A percentile compares a stretch with the other conserved stretches of the same genome.
phyloP scores from a whole-genome alignment of 2,888 invertebrate genomes.

The Drosophila mulleri region DNA sequence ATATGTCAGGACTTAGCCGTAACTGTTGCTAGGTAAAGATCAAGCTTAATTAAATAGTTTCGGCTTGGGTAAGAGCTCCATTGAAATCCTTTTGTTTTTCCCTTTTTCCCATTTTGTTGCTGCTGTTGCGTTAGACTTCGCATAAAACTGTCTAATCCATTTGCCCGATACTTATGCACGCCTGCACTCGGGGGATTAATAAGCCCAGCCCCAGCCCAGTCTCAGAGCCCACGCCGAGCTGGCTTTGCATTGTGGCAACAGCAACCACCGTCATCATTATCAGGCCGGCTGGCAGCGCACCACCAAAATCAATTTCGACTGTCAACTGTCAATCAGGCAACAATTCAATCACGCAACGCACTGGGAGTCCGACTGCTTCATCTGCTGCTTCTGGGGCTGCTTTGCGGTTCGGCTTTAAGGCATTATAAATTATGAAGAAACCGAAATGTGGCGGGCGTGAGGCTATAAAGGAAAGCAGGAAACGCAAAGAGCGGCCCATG shows the following conservation, averaged over 20 bases:
- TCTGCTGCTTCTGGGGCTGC: conserved; percentile 13
- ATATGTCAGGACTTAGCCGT: conserved; percentile 55
- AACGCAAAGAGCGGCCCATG: conserved; percentile 13
- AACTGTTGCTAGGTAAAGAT: conserved; percentile 21
- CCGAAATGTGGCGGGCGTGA: conserved; percentile 7
- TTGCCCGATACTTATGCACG: conserved; percentile 80
- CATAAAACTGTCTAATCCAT: conserved; percentile 79
- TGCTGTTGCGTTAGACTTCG: conserved; percentile 29
- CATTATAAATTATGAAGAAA: conserved; percentile 51
- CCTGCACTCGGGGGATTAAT: conserved; percentile 79
- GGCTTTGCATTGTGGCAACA: not conserved
- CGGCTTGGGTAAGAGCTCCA: conserved; percentile 21
- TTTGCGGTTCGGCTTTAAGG: conserved; percentile 53
- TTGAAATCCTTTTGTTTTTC: conserved; percentile 47
- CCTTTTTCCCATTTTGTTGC: conserved; percentile 2
- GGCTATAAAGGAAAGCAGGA: conserved; percentile 3
- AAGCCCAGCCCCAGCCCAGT: conserved; percentile 37
- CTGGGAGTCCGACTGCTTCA: conserved; percentile 38
- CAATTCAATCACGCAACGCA: conserved; percentile 80
- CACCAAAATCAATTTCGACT: conserved; percentile 81
- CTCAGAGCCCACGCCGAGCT: not conserved
- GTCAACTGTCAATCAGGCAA: conserved; percentile 83
- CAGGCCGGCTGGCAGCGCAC: conserved; percentile 6
- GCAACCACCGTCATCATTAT: conserved; percentile 45
- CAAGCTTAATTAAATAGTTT: conserved; percentile 72